These are phyloP conservation scores for Coptotermes formosanus DNA, from an alignment of 1,140 invertebrate species.

Conservation along the genomic window DNA sequence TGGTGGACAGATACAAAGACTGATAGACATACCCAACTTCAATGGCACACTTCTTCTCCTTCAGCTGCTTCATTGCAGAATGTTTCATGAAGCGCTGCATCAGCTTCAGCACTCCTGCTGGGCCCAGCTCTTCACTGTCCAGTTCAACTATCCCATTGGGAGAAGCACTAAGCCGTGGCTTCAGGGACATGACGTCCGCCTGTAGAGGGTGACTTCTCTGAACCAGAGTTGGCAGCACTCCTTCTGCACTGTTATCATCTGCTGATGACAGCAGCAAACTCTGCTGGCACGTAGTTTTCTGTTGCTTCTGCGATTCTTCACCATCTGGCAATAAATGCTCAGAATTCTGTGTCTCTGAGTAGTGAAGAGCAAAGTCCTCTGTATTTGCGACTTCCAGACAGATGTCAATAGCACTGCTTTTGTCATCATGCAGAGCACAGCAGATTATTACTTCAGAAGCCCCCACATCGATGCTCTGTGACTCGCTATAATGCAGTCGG, in stretches of 20 bases:
- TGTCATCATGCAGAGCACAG: not conserved
- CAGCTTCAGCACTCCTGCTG: constrained; percentile 54
- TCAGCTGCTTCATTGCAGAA: constrained; percentile 49
- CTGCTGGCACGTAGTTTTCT: not conserved
- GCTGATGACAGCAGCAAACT: not conserved
- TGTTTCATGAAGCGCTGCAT: constrained; percentile 60
- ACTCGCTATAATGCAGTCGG: not conserved
- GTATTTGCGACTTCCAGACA: not conserved
- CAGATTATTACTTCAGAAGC: not conserved
- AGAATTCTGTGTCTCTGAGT: not conserved
- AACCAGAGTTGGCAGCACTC: not conserved
- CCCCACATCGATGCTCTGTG: not conserved
- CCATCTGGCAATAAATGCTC: not conserved
- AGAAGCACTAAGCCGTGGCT: constrained; percentile 18
- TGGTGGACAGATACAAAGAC: too few species aligned
- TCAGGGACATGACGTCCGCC: not conserved
- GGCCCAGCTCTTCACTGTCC: constrained; percentile 39
- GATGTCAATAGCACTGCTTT: not conserved
- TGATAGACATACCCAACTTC: constrained; percentile 15
- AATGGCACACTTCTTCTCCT: constrained; percentile 40
- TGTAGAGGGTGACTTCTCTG: not conserved
- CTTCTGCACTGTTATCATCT: not conserved
- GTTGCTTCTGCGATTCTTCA: not conserved
- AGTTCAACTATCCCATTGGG: constrained; percentile 24
- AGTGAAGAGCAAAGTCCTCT: not conserved